Evolutionary conservation across 2,113 vertebrate genomes (phyloP).

Genomic region (Varanus salvator): DNA sequence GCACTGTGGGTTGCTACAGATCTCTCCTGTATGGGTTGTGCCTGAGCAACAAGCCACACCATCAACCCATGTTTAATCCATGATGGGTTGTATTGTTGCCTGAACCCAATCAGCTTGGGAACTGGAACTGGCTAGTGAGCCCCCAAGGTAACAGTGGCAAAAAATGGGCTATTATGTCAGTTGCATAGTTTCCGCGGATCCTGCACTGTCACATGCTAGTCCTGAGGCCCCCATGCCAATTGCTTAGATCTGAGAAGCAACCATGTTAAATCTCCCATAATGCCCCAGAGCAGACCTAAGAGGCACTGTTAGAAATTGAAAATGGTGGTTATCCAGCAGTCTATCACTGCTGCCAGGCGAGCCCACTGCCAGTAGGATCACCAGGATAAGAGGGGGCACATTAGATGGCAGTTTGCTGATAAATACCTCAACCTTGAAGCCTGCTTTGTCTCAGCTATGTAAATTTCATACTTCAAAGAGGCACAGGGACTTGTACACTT

Average conservation of each 20-base stretch:
- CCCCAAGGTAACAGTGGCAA: too few species aligned
- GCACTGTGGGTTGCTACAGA: too few species aligned
- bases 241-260: neutral
- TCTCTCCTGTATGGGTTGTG: too few species aligned
- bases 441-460: neutral
- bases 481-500: neutral
- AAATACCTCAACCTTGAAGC: neutral
- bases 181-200: too few species aligned
- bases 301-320: neutral
- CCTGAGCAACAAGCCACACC: too few species aligned
- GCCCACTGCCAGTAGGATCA: neutral
- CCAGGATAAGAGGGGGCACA: neutral
- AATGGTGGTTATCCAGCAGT: neutral
- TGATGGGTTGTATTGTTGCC: too few species aligned
- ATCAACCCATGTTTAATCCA: too few species aligned
- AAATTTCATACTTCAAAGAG: neutral
- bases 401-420: neutral
- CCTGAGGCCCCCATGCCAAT: neutral
- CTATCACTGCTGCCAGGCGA: neutral
- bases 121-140: too few species aligned
- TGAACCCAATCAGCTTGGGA: too few species aligned
- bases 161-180: too few species aligned
- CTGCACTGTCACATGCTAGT: too few species aligned
- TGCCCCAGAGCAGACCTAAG: too few species aligned
- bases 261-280: neutral